phyloP scores from a whole-genome alignment of 2,797 vertebrate species.

The Setipinna tenuifilis region DNA sequence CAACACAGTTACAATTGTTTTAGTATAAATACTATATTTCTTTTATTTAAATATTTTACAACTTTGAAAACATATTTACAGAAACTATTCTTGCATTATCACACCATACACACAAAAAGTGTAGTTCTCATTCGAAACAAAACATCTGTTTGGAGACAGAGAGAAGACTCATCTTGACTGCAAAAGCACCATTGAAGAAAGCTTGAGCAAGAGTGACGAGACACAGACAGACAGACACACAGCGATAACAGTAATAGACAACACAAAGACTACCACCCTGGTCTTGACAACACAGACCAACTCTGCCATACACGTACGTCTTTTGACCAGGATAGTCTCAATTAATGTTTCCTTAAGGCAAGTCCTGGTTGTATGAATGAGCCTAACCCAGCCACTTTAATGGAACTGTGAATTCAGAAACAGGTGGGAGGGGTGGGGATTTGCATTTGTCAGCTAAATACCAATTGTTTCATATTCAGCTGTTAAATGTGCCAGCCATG shows the following conservation, averaged over 20 bases:
- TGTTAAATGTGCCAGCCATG: not conserved
- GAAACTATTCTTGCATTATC: slow-evolving; percentile 81
- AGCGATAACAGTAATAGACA: slow-evolving; percentile 43
- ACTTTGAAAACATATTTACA: slow-evolving; percentile 98
- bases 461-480: not conserved
- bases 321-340: slow-evolving; percentile 62
- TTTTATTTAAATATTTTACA: slow-evolving; percentile 99
- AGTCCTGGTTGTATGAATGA: slow-evolving; percentile 62
- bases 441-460: not conserved
- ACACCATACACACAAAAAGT: slow-evolving; percentile 69
- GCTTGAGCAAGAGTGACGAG: not conserved
- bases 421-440: not conserved
- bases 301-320: slow-evolving; percentile 70
- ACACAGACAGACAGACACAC: slow-evolving; percentile 6
- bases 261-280: slow-evolving; percentile 56
- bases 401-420: not conserved
- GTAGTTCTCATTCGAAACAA: slow-evolving; percentile 60
- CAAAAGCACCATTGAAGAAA: slow-evolving; percentile 68
- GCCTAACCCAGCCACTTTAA: slow-evolving; percentile 2
- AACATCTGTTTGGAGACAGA: slow-evolving; percentile 65
- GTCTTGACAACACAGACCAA: slow-evolving; percentile 62
- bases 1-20: not conserved
- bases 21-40: slow-evolving; percentile 97
- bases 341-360: slow-evolving; percentile 74
- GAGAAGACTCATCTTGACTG: slow-evolving; percentile 64